Base-by-base conservation (phyloP, 1,140 invertebrate species). In the Lepidurus couesii region DNA sequence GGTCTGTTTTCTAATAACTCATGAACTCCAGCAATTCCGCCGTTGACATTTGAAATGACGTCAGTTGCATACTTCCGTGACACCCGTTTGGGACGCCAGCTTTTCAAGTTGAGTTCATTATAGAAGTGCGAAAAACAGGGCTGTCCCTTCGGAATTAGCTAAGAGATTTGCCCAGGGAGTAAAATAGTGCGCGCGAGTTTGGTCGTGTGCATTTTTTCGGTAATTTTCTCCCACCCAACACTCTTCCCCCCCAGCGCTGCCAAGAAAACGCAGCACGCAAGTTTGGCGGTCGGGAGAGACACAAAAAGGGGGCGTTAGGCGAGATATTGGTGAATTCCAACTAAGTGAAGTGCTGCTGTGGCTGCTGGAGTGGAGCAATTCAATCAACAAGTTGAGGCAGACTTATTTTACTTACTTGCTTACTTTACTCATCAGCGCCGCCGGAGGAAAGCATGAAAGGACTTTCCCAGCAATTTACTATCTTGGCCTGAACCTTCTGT, bases 331-430 rank as follows among this genome's bases (percentile, higher is more conserved):
- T 21, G 53, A 13, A 65, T 65, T 65, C 21, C 53, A 65, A 65
- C 53, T 65, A 65, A 65, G 53, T 65, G 53, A 65, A 65, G 53
- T 65, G 53, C 53, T 13, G 53, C 53, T n/a, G 53, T 21, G 53
- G 53, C 53, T 65, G 53, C 16, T 65, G 53, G 21, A 65, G 53
- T 65, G 53, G 7, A 65, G 53, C 53, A 16, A 65, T 65, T 65
- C 53, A 65, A 65, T 65, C 53, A 65, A 65, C 53, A 65, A 65
- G 53, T 65, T 65, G 53, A 65, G 53, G 9, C 53, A 65, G 53
- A 65, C 53, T 65, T 9, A 65, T 65, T 13, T 16, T 21, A 65
- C 53, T 13, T 65, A 65, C 53, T 65, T 65, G 53, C 53, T 65
- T 65, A 16, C 53, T 13, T n/a, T 65, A 65, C 53, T 65, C 53